Evolutionary conservation across 2,888 invertebrate genomes (phyloP), one percentile per base, ranked within the genome.

Genomic region (Chesias legatella): DNA sequence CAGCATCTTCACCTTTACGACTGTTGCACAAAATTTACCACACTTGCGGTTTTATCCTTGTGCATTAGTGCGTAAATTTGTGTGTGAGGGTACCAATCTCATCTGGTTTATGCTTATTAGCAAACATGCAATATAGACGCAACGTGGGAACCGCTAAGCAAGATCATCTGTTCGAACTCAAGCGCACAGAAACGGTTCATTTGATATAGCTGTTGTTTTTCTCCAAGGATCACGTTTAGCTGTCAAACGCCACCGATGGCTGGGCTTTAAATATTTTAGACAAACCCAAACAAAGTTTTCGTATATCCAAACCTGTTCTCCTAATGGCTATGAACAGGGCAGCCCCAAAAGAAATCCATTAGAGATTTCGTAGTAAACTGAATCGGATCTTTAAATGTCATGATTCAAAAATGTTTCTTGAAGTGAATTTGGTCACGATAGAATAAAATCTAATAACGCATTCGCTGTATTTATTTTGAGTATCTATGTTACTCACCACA

Each of bases 11-110:
- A 43, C 46, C 43, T 50, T 58, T 52, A 43, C 41, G 28, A 38
- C 29, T 54, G 51, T 54, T 49, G 60, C 56, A 53, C 53, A 51
- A 73, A 73, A 79, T 76, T 63, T 71, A 64, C 64, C 67, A 65
- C 67, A 67, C 74, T 76, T 77, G 79, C 69, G 75, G 78, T 77
- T 57, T 58, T 71, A 67, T 66, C 67, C 63, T 66, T 71, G 67
- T 65, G 69, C 74, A 78, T 73, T 77, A 72, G 76, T 67, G 79
- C 76, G 72, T 79, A 77, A 83, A 79, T 17, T 78, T 80, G 71
- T 73, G 69, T 58, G 58, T 64, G 61, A 72, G 67, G 63, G 58
- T 51, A 53, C 53, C 76, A 79, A 83, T 79, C 70, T 73, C 72
- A 80, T 82, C 78, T 73, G 71, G 69, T 60, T 59, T 60, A 61